Base-by-base conservation (phyloP, 2,797 vertebrate genomes). In the Otolemur crassicaudatus region DNA sequence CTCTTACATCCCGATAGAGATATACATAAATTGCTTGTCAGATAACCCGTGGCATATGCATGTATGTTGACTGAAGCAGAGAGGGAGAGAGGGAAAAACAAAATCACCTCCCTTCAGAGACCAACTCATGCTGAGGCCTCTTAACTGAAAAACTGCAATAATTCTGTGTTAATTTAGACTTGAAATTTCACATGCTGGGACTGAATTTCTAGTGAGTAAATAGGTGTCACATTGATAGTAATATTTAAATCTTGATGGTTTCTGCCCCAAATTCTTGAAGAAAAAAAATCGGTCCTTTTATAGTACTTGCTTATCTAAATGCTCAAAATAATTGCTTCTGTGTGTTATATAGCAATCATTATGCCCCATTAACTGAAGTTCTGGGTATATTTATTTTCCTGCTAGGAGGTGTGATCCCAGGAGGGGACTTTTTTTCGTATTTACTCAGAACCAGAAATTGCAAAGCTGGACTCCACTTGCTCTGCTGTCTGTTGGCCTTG, bases 131-230 rank as follows among this genome's bases (percentile, higher is more conserved):
- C 5, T 69, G 70, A 83, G 29, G 12, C 40, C 29, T 89, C 63
- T 89, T 94, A 79, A 80, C 22, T 80, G 82, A 90, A 96, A 67
- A 67, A 87, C 13, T 87, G 63, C 56, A 89, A 49, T 75, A 82
- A 63, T 75, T 82, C 25, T 22, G n/a, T 75, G 65, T 23, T 93
- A 93, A 72, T 60, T 91, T 95, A 83, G 53, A 46, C 31, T 69
- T 77, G 10, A 91, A 89, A 93, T 85, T 93, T 95, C 58, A 69
- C 29, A 27, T 83, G 67, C 58, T 46, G 29, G 27, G 29, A 40
- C 84, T 90, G 43, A 69, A 4, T 79, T 95, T 94, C 31, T 43
- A 76, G 12, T 86, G 60, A 87, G 69, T 72, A 25, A 83, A 93
- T 58, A 77, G 8, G n/a, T 77, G 43, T 60, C 56, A 53, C 31